Evolutionary conservation across 2,113 vertebrate species (phyloP).

Genomic region (Cisticola juncidis): DNA sequence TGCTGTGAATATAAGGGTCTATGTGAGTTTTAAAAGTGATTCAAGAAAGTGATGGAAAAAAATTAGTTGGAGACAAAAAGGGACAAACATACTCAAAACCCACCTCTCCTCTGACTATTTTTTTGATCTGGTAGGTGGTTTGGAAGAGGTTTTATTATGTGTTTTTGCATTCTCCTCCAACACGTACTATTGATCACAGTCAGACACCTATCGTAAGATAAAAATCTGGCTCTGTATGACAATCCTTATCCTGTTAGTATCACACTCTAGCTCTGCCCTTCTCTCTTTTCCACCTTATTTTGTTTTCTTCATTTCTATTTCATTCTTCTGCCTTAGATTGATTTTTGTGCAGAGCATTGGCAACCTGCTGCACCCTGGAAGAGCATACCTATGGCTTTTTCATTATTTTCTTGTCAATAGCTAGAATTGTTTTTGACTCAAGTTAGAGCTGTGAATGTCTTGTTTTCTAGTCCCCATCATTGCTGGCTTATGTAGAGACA

Average conservation of each 20-base stretch:
- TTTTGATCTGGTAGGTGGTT: not conserved
- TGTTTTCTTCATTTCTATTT: not conserved
- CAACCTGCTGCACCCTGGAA: not conserved
- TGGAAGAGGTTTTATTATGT: not conserved
- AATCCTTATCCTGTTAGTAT: not conserved
- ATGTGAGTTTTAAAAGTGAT: not conserved
- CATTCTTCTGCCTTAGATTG: not conserved
- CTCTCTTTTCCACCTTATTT: not conserved
- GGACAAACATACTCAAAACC: not conserved
- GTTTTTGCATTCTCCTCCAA: not conserved
- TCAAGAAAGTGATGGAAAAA: not conserved
- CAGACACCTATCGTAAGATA: not conserved
- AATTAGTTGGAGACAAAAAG: not conserved
- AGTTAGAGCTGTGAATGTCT: not conserved
- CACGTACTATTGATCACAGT: not conserved
- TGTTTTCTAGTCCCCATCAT: not conserved
- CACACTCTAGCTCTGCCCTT: not conserved
- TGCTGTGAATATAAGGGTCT: not conserved
- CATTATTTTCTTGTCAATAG: not conserved
- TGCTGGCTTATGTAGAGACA: not conserved
- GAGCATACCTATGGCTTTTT: not conserved
- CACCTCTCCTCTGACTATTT: not conserved
- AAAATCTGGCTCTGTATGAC: not conserved
- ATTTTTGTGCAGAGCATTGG: not conserved
- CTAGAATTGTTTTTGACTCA: not conserved